Evolutionary conservation across 2,797 vertebrate genomes (phyloP).

Genomic region (Tenualosa ilisha): DNA sequence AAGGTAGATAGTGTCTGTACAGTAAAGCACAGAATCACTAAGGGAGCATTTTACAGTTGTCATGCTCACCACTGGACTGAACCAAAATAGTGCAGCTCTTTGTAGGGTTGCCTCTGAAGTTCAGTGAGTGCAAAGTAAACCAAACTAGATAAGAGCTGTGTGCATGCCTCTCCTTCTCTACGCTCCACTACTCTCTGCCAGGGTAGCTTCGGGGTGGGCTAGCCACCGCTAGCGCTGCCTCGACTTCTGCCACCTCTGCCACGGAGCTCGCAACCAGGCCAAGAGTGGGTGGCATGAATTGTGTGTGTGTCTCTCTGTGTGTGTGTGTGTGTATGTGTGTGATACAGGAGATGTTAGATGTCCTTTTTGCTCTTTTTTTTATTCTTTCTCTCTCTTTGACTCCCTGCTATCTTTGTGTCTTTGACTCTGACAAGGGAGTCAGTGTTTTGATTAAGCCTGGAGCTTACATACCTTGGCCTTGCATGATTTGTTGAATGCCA

Average conservation of each 20-base stretch:
- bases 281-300: conserved; percentile 28
- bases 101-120: background rate
- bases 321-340: conserved; percentile 15
- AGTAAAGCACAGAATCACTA: background rate
- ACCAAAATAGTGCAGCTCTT: background rate
- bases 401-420: too few species aligned
- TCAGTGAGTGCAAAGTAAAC: conserved; percentile 27
- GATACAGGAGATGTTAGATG: conserved; percentile 33
- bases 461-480: background rate
- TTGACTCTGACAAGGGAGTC: background rate
- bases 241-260: conserved; percentile 36
- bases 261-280: conserved; percentile 29
- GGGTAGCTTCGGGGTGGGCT: background rate
- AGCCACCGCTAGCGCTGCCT: background rate
- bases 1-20: background rate
- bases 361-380: background rate
- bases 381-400: background rate
- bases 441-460: background rate
- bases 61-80: background rate
- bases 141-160: conserved; percentile 29
- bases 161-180: conserved; percentile 21
- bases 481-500: background rate
- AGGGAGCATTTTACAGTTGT: background rate
- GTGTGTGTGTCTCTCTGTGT: conserved; percentile 26
- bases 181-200: conserved; percentile 21